These are phyloP conservation scores for Endomychus coccineus DNA, from an alignment of 2,888 invertebrate species.

Conservation along the genomic window DNA sequence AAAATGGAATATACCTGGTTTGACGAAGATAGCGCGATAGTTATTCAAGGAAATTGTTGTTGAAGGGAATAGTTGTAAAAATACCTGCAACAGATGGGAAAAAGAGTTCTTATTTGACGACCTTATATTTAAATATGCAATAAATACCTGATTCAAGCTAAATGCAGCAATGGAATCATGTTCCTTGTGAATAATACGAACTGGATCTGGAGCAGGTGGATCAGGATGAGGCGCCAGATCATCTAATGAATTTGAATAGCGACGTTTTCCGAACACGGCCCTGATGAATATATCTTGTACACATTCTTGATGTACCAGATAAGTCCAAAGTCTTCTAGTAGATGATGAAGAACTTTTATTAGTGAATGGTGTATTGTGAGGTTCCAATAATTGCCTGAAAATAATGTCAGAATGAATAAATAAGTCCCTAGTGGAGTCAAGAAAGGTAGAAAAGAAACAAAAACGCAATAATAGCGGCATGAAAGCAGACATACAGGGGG, in stretches of 20 bases:
- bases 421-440: neutral
- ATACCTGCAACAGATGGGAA: no score
- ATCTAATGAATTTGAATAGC: conserved; percentile 50
- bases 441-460: neutral
- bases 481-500: no score
- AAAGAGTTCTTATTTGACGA: no score
- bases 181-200: conserved; percentile 96
- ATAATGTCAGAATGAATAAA: conserved; percentile 4
- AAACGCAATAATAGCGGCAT: no score
- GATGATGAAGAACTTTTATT: conserved; percentile 64
- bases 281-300: conserved; percentile 92
- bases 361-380: conserved; percentile 91
- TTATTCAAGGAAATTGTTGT: no score
- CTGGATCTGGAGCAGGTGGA: conserved; percentile 59
- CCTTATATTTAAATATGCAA: no score
- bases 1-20: no score
- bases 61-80: no score
- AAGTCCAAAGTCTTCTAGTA: conserved; percentile 84
- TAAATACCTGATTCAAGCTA: conserved; percentile 85
- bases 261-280: conserved; percentile 82
- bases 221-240: conserved; percentile 43
- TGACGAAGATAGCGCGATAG: no score
- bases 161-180: conserved; percentile 97
- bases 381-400: conserved; percentile 79
- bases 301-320: conserved; percentile 82